Evolutionary conservation across 2,797 vertebrate genomes (phyloP), one percentile per base, ranked within the genome.

Genomic region (Clamator glandarius): DNA sequence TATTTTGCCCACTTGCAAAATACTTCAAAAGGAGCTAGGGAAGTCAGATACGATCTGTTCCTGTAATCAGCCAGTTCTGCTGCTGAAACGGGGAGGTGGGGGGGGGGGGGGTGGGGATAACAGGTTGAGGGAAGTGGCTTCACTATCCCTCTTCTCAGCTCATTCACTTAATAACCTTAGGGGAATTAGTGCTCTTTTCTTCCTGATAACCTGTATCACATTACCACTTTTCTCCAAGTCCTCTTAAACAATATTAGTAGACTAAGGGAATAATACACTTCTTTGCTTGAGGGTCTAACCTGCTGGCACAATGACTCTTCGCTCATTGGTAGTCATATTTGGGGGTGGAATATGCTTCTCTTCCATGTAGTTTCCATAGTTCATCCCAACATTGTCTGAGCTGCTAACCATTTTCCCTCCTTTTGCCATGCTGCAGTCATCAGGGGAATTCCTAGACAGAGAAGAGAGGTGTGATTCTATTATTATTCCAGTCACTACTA

Each of bases 301-400:
- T 98, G 98, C 98, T 20, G 98, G 98, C 57, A 99, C 98, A 82
- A 99, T 99, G 89, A 99, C 98, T 93, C 98, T 97, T 84, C 98
- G 98, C 91, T 99, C 98, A 8, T 96, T 98, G 54, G 98, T 98
- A 58, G 98, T 98, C 98, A 98, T 98, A 96, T 99, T 99, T 14
- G 98, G 98, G 69, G 98, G 98, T 4, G 98, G 97, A 28, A 98
- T 84, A 17, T 98, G 98, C 87, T 99, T 99, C 95, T 99, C 98
- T 97, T 99, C 98, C 98, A 98, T 97, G 97, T 98, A 99, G 97
- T 92, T 98, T 94, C 98, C 97, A 68, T 98, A 99, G 96, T 89
- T 98, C 98, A 98, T 98, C 42, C 98, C 98, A 33, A 98, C 96
- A 4, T 88, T 89, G 20, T 98, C 98, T 4, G 97, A 96, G 85